Percentiles rank a stretch among this genome's conserved stretches.
phyloP scores from a whole-genome alignment of 2,113 vertebrate genomes.

The Scophthalmus maximus region DNA sequence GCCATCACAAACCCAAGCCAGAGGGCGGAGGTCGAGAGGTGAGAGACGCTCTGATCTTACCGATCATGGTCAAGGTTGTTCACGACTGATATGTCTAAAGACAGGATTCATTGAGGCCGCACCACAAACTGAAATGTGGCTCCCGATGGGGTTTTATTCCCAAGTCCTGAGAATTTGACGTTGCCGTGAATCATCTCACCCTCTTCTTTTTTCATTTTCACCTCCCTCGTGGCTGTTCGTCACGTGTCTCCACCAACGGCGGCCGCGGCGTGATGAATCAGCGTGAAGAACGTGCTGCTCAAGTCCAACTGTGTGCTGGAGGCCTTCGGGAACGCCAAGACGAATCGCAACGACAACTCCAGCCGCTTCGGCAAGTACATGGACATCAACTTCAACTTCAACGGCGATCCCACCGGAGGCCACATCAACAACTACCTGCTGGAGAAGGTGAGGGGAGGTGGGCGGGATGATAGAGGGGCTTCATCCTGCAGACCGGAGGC shows the following conservation, averaged over 20 bases:
- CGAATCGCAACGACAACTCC: conserved; percentile 96
- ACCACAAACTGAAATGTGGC: not conserved
- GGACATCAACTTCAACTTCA: conserved; percentile 99
- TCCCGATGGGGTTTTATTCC: not conserved
- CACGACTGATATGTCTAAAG: not conserved
- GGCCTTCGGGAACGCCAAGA: conserved; percentile 95
- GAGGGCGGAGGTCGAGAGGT: conserved; percentile 92
- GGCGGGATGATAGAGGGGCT: conserved; percentile 2
- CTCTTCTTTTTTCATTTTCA: not conserved
- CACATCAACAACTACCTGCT: conserved; percentile 97
- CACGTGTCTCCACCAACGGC: conserved; percentile 15
- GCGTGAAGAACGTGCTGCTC: conserved; percentile 93
- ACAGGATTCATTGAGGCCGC: not conserved
- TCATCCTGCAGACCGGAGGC: not conserved
- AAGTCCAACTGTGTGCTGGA: conserved; percentile 96
- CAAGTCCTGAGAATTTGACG: not conserved
- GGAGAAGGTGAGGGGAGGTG: conserved; percentile 87
- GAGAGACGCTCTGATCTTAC: conserved; percentile 40
- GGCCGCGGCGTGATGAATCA: conserved; percentile 48
- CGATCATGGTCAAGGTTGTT: not conserved
- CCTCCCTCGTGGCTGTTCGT: not conserved
- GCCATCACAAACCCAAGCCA: conserved; percentile 93
- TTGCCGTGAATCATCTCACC: conserved; percentile 1
- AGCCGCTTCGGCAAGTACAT: conserved; percentile 98
- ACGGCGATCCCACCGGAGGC: conserved; percentile 91